Percentiles rank a stretch among this genome's conserved stretches.
Evolutionary conservation across 2,888 invertebrate species (phyloP).

Genomic region (Azorinus chamasolen): DNA sequence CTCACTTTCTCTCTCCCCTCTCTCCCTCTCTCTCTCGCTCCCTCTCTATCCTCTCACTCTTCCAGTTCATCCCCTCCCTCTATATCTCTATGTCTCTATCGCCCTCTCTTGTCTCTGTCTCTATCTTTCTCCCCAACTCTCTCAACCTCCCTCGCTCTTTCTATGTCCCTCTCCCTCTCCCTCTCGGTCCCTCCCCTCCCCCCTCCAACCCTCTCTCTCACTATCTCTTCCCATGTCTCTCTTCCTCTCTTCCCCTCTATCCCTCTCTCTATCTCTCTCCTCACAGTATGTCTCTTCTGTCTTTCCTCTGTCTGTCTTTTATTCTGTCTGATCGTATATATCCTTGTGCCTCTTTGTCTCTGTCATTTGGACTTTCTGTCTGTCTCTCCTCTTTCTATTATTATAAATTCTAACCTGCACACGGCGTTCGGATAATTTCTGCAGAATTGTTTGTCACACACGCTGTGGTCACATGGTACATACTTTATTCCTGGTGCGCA

Average conservation of each 20-base stretch:
- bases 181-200: neutral
- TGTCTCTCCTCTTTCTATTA: too few species aligned
- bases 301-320: neutral
- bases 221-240: neutral
- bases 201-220: neutral
- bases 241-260: neutral
- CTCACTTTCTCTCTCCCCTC: too few species aligned
- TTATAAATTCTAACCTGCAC: too few species aligned
- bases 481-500: too few species aligned
- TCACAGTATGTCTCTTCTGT: neutral
- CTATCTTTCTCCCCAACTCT: neutral
- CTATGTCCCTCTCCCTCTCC: neutral
- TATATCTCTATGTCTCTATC: neutral
- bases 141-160: neutral
- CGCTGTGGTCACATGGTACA: too few species aligned
- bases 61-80: neutral
- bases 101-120: neutral
- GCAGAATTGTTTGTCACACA: too few species aligned
- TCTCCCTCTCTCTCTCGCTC: too few species aligned
- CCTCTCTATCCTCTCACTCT: neutral
- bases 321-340: neutral
- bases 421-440: too few species aligned
- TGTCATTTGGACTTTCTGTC: neutral
- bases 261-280: neutral
- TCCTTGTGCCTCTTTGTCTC: neutral